phyloP scores from a whole-genome alignment of 2,797 vertebrate species.

The Sardinella longiceps region DNA sequence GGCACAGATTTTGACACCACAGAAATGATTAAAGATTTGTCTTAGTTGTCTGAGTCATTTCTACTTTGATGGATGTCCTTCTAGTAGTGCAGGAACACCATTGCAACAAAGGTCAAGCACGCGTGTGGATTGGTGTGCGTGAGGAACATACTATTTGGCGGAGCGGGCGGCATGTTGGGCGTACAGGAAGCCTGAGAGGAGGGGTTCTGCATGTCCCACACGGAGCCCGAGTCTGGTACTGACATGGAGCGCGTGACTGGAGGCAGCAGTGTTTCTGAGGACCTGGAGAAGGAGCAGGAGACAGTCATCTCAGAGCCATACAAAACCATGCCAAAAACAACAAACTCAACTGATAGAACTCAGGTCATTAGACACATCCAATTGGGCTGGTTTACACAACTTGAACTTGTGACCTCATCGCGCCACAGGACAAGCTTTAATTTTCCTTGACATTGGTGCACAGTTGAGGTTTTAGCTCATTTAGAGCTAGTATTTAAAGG shows the following conservation, averaged over 20 bases:
- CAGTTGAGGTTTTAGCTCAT: no score
- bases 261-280: conserved; percentile 81
- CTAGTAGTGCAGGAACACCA: background rate
- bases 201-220: conserved; percentile 94
- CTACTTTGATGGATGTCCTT: background rate
- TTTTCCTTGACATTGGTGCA: no score
- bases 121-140: background rate
- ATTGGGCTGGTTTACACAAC: background rate
- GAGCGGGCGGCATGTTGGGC: conserved; percentile 68
- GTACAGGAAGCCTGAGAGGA: conserved; percentile 88
- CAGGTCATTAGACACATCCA: background rate
- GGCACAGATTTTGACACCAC: background rate
- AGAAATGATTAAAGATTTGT: background rate
- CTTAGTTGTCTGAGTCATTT: background rate
- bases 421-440: background rate
- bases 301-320: background rate
- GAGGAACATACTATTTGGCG: conserved; percentile 68
- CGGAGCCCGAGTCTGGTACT: conserved; percentile 90
- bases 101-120: background rate
- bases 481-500: no score
- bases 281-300: conserved; percentile 59
- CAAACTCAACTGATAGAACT: background rate
- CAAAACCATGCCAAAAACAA: background rate
- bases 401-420: background rate
- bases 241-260: conserved; percentile 91